Evolutionary conservation across 2,797 vertebrate species (phyloP).

Genomic region (Dromococcyx pavoninus): DNA sequence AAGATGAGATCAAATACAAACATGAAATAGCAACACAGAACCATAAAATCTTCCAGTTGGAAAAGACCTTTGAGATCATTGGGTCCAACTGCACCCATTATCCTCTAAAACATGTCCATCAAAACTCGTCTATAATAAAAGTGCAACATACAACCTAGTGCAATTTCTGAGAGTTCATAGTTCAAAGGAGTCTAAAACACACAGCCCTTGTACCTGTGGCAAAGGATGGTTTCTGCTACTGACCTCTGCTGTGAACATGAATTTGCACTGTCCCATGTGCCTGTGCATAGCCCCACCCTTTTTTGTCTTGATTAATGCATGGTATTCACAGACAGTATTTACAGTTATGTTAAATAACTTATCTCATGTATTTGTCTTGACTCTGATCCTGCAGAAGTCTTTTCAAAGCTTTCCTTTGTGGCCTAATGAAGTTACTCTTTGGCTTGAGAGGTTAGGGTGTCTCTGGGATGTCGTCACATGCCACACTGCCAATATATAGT

Average conservation of each 20-base stretch:
- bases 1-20: background rate
- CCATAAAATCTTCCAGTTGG: no score
- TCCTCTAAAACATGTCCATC: no score
- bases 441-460: background rate
- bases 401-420: background rate
- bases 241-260: background rate
- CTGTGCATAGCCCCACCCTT: background rate
- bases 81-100: no score
- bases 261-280: background rate
- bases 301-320: background rate
- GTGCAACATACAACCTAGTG: background rate
- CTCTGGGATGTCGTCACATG: background rate
- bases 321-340: background rate
- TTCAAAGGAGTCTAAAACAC: background rate
- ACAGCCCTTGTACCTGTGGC: background rate
- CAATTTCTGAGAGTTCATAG: background rate
- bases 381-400: background rate
- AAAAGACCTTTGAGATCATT: no score
- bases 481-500: background rate
- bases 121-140: no score
- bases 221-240: background rate
- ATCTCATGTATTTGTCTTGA: background rate
- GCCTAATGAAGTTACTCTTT: background rate
- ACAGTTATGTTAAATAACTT: background rate
- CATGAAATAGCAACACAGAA: no score